phyloP scores from a whole-genome alignment of 2,797 vertebrate genomes.

The Adrianichthys oophorus region DNA sequence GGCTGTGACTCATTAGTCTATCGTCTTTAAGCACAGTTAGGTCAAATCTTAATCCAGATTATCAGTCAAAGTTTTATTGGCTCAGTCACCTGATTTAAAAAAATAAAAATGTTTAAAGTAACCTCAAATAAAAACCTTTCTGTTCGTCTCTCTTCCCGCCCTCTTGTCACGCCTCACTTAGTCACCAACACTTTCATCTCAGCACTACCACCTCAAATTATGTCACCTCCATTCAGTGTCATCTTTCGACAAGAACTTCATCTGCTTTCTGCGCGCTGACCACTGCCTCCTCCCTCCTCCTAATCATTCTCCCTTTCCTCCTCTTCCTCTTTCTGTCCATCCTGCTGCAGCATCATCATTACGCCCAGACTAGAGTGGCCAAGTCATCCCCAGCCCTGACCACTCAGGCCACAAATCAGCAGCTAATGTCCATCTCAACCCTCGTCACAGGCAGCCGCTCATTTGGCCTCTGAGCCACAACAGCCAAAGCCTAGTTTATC shows the following conservation, averaged over 20 bases:
- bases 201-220: constrained; percentile 72
- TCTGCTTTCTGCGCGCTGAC: constrained; percentile 56
- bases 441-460: constrained; percentile 70
- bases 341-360: constrained; percentile 69
- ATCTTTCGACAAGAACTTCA: constrained; percentile 63
- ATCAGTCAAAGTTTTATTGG: background rate
- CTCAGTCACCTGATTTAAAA: background rate
- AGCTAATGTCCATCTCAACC: constrained; percentile 74
- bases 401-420: constrained; percentile 73
- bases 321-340: constrained; percentile 19
- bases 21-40: constrained; percentile 16
- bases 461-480: constrained; percentile 67
- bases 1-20: constrained; percentile 24
- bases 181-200: constrained; percentile 75
- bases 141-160: constrained; percentile 28
- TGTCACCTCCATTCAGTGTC: constrained; percentile 69
- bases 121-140: constrained; percentile 39
- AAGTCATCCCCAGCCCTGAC: constrained; percentile 68
- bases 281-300: constrained; percentile 40
- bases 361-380: constrained; percentile 52
- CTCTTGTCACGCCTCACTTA: constrained; percentile 69
- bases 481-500: constrained; percentile 65
- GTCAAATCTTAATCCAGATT: constrained; percentile 1
- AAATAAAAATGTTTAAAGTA: constrained; percentile 31
- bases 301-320: constrained; percentile 42